phyloP scores from a whole-genome alignment of 1,140 invertebrate species.

The Thaumetopoea pityocampa region DNA sequence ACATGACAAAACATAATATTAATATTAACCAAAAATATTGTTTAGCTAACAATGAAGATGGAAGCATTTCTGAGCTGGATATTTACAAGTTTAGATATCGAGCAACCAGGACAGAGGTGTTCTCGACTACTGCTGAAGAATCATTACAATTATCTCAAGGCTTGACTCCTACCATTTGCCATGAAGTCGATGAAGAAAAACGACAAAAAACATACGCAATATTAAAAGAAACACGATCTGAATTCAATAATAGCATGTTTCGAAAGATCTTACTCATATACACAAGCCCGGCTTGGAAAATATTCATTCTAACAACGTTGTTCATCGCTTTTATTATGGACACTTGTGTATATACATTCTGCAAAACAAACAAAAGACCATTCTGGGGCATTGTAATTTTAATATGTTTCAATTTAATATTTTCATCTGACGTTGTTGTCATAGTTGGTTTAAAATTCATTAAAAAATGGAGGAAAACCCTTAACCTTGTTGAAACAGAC shows the following conservation, averaged over 20 bases:
- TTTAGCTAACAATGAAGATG: slow-evolving; percentile 21
- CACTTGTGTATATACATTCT: slow-evolving; percentile 57
- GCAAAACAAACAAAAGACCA: slow-evolving; percentile 30
- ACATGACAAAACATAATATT: too few relatives aligned
- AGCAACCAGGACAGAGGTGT: slow-evolving; percentile 27
- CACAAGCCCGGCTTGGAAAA: slow-evolving; percentile 51
- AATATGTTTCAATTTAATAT: slow-evolving; percentile 48
- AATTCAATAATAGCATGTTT: slow-evolving; percentile 49
- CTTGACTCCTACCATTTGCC: slow-evolving; percentile 29
- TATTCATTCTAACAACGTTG: slow-evolving; percentile 43
- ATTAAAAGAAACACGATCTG: slow-evolving; percentile 51
- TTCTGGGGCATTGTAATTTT: slow-evolving; percentile 40
- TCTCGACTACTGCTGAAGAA: slow-evolving; percentile 19
- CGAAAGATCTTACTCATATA: slow-evolving; percentile 50
- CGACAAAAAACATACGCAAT: slow-evolving; percentile 53
- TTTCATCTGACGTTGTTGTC: slow-evolving; percentile 46
- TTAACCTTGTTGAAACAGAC: slow-evolving; percentile 59
- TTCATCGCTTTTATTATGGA: slow-evolving; percentile 53
- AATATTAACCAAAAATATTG: too few relatives aligned
- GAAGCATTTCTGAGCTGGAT: slow-evolving; percentile 27
- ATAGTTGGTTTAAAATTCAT: slow-evolving; percentile 57
- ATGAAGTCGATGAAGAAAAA: slow-evolving; percentile 39
- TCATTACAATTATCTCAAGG: neutral
- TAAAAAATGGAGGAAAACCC: slow-evolving; percentile 57
- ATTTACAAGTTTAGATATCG: slow-evolving; percentile 51